Percentiles rank a stretch among this genome's conserved stretches.
phyloP scores from a whole-genome alignment of 2,797 vertebrate genomes.

The Sebastes minor region DNA sequence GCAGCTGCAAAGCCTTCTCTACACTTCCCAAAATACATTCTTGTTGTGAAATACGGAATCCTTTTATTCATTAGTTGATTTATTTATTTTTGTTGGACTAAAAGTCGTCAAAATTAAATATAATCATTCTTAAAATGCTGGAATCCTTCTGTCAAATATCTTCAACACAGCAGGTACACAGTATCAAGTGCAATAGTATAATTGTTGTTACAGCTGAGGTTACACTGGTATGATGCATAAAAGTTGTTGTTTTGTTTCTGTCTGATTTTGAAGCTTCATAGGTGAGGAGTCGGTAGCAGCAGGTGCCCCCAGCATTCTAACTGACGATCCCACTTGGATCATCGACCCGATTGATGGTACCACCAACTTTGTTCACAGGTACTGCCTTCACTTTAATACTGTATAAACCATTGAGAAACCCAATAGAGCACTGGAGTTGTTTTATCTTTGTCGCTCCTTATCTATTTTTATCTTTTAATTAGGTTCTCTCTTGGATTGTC shows the following conservation, averaged over 20 bases:
- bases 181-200: background rate
- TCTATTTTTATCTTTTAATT: constrained; percentile 80
- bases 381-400: background rate
- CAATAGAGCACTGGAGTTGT: constrained; percentile 7
- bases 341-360: constrained; percentile 86
- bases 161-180: background rate
- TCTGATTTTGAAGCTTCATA: constrained; percentile 85
- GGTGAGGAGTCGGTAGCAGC: constrained; percentile 96
- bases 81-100: too few species aligned
- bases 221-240: background rate
- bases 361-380: constrained; percentile 83
- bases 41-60: too few species aligned
- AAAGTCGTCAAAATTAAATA: too few species aligned
- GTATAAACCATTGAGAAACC: background rate
- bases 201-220: background rate
- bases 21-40: too few species aligned
- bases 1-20: too few species aligned
- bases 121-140: too few species aligned
- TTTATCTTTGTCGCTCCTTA: constrained; percentile 43
- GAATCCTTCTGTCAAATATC: too few species aligned
- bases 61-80: too few species aligned
- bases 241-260: background rate
- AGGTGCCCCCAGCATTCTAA: constrained; percentile 87
- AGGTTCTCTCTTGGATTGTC: constrained; percentile 57
- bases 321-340: constrained; percentile 93